Conservation (phyloP, 2,888 invertebrate genomes). For the Ellobium chinense region DNA sequence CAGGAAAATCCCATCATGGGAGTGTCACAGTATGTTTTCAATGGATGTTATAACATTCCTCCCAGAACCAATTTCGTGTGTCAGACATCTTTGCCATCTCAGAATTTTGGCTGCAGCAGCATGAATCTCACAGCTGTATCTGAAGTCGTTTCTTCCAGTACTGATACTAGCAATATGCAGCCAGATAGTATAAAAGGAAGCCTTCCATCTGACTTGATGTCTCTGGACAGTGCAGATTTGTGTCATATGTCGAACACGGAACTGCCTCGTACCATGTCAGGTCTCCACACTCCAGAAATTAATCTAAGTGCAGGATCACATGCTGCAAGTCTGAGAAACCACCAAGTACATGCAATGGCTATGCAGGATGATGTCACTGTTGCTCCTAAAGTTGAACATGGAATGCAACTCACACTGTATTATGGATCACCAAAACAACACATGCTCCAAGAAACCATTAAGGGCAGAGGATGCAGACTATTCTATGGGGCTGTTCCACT, state of each 20-base stretch:
- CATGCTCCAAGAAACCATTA: not conserved
- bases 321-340: no score
- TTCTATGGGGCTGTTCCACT: slow-evolving; percentile 7
- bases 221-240: slow-evolving; percentile 19
- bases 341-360: no score
- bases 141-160: not conserved
- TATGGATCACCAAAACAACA: not conserved
- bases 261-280: no score
- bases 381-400: not conserved
- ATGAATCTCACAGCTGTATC: not conserved
- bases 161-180: not conserved
- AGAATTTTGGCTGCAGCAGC: not conserved
- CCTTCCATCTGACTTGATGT: slow-evolving; percentile 29
- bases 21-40: not conserved
- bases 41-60: not conserved
- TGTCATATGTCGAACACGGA: no score
- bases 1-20: no score
- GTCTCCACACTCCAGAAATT: not conserved
- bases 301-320: not conserved
- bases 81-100: slow-evolving; percentile 6
- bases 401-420: not conserved
- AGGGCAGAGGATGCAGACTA: slow-evolving; percentile 13
- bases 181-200: not conserved
- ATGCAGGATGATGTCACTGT: not conserved
- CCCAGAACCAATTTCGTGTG: not conserved